Conservation (phyloP, 2,888 invertebrate genomes). For the Mesorhabditis spiculigera region DNA sequence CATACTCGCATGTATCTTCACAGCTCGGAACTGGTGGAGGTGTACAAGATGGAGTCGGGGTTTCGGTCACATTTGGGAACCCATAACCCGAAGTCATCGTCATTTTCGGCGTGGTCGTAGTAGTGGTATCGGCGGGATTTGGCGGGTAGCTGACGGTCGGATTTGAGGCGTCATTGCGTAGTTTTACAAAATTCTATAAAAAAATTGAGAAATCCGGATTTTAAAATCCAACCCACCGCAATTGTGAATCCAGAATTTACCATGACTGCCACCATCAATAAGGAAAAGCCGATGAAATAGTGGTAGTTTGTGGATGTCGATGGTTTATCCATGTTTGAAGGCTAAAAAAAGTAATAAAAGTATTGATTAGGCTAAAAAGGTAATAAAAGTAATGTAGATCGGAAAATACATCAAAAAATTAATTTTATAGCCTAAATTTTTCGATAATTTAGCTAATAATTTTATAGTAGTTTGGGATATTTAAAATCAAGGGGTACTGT, state of each 20-base stretch:
- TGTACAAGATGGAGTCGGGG: neutral
- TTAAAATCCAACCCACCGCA: conserved; percentile 2
- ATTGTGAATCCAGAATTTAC: neutral
- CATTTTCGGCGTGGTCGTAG: neutral
- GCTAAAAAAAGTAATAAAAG: too few relatives aligned
- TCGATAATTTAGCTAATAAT: too few relatives aligned
- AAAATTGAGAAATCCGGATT: neutral
- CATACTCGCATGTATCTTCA: conserved; percentile 4
- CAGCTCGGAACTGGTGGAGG: neutral
- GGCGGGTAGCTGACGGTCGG: neutral
- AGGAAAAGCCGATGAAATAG: neutral
- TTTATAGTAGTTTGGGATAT: too few relatives aligned
- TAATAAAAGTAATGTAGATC: too few relatives aligned
- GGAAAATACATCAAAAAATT: too few relatives aligned
- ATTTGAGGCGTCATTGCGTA: neutral
- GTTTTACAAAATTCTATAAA: neutral
- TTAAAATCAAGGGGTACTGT: too few relatives aligned
- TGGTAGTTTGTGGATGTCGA: too few relatives aligned
- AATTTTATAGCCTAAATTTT: too few relatives aligned
- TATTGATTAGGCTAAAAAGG: too few relatives aligned
- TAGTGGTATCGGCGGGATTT: neutral
- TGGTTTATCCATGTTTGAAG: too few relatives aligned
- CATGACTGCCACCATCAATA: neutral
- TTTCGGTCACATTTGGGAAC: neutral
- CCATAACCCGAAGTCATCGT: neutral